A percentile compares a stretch with the other conserved stretches of the same genome.
Evolutionary conservation across 2,888 invertebrate genomes (phyloP).

Genomic region (Drosophila picticornis): DNA sequence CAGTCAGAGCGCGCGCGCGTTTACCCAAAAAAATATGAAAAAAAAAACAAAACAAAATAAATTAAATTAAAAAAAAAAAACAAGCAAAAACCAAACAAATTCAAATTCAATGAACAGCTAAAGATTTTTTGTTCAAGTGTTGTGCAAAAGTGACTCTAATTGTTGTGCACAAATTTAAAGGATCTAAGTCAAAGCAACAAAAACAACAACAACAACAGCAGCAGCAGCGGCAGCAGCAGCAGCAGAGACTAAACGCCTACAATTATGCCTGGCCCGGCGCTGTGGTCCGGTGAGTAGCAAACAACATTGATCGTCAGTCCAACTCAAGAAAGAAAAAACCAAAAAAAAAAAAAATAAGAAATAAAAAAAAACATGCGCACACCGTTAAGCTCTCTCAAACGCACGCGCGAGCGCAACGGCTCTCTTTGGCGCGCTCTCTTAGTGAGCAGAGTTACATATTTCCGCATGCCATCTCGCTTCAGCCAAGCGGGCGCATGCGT

Average conservation of each 20-base stretch:
- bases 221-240: constrained; percentile 37
- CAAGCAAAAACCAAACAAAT: background rate
- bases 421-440: constrained; percentile 28
- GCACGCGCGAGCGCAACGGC: constrained; percentile 26
- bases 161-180: constrained; percentile 23
- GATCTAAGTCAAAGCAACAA: constrained; percentile 22
- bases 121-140: constrained; percentile 45
- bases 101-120: background rate
- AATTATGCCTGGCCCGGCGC: constrained; percentile 85
- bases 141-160: constrained; percentile 29
- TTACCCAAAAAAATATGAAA: constrained; percentile 19
- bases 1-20: constrained; percentile 55
- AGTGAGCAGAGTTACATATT: constrained; percentile 53
- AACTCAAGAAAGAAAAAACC: constrained; percentile 14
- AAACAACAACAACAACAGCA: constrained; percentile 14
- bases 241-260: constrained; percentile 71
- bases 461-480: constrained; percentile 64
- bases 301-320: constrained; percentile 31
- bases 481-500: constrained; percentile 27
- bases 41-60: constrained; percentile 1
- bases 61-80: background rate
- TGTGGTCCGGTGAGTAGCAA: constrained; percentile 85
- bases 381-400: constrained; percentile 22
- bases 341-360: background rate
- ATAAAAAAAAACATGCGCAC: constrained; percentile 7